Conservation (phyloP, 2,113 vertebrate species). For the Corydoras maculifer region DNA sequence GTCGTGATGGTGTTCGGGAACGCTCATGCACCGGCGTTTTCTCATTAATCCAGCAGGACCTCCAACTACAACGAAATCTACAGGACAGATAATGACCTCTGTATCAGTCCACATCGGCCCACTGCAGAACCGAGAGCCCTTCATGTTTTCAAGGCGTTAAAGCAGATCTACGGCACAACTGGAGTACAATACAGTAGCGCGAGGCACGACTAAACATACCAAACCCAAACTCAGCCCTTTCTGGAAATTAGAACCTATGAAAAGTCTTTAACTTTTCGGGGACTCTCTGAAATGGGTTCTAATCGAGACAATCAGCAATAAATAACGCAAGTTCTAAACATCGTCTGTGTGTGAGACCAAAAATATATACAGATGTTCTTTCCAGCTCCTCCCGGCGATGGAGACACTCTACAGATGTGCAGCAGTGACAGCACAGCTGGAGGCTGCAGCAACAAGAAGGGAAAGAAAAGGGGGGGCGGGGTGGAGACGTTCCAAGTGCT, state of each 20-base stretch:
- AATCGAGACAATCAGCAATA: too few relatives aligned
- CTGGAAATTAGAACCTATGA: too few relatives aligned
- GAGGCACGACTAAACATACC: constrained; percentile 8
- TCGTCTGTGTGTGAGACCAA: neutral
- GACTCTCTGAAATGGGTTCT: too few relatives aligned
- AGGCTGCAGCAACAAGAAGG: constrained; percentile 12
- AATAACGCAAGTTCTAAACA: too few relatives aligned
- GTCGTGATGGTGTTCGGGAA: neutral
- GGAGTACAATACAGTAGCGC: constrained; percentile 16
- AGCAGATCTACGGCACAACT: constrained; percentile 29
- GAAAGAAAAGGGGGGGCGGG: neutral
- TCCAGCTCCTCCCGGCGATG: constrained; percentile 3
- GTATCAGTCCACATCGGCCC: too few relatives aligned
- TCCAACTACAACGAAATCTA: neutral
- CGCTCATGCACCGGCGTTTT: constrained; percentile 16
- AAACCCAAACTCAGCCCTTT: constrained; percentile 19
- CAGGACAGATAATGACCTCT: too few relatives aligned
- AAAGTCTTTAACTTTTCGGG: too few relatives aligned
- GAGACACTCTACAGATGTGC: constrained; percentile 11
- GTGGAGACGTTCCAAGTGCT: neutral
- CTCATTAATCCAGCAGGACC: constrained; percentile 4
- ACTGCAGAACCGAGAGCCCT: neutral
- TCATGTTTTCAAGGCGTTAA: constrained; percentile 9
- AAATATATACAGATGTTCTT: constrained; percentile 10
- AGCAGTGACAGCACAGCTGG: constrained; percentile 25